Evolutionary conservation across 2,113 vertebrate genomes (phyloP).

Genomic region (Ctenomys sociabilis): DNA sequence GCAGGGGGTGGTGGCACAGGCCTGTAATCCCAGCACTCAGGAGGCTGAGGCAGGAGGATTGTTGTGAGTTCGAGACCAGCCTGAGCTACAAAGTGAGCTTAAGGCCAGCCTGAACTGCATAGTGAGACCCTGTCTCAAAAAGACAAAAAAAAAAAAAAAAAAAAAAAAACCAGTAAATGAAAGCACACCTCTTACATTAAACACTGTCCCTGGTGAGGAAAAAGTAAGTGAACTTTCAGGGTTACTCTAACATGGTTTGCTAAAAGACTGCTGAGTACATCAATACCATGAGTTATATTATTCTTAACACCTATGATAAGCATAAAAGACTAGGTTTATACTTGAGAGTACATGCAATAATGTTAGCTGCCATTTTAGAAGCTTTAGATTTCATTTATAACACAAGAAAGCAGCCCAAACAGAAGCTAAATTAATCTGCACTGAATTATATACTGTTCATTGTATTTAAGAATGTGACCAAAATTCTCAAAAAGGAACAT

Average conservation of each 20-base stretch:
- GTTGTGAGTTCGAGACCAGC: no score
- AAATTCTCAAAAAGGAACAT: conserved; percentile 17
- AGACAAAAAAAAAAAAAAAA: no score
- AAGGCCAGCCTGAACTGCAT: no score
- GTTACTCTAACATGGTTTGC: conserved; percentile 23
- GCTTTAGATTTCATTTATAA: not conserved
- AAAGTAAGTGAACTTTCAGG: not conserved
- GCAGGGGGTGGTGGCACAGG: no score
- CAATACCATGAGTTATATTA: not conserved
- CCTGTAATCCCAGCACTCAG: no score
- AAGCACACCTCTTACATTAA: not conserved
- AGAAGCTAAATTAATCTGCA: conserved; percentile 20
- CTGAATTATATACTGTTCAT: not conserved
- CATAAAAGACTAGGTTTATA: not conserved
- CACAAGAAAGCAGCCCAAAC: not conserved
- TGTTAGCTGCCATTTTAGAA: conserved; percentile 19
- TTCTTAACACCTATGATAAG: not conserved
- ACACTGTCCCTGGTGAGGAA: not conserved
- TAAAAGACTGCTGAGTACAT: not conserved
- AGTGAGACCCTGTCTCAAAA: no score
- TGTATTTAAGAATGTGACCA: conserved; percentile 41
- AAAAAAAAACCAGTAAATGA: not conserved
- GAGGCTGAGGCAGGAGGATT: no score
- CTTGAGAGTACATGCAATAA: not conserved
- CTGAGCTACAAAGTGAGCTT: no score